These are phyloP conservation scores for Synodontis membranacea DNA, from an alignment of 2,113 vertebrate genomes.

Conservation along the genomic window DNA sequence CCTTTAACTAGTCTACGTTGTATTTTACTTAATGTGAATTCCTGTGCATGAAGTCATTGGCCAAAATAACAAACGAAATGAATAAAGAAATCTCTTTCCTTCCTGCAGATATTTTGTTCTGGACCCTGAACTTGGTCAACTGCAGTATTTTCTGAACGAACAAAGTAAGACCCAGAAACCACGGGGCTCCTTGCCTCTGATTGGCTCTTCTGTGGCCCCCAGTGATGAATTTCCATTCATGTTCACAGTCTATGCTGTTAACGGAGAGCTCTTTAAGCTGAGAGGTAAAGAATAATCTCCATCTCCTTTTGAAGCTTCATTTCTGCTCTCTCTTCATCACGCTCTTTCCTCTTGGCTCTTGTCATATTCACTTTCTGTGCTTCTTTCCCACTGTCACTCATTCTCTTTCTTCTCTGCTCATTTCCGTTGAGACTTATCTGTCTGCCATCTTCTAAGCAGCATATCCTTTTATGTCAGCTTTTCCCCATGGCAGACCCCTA, in stretches of 20 bases:
- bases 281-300: constrained; percentile 73
- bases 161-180: constrained; percentile 83
- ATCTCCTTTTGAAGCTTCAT: constrained; percentile 2
- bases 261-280: constrained; percentile 85
- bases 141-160: constrained; percentile 89
- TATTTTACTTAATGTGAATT: neutral
- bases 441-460: constrained; percentile 18
- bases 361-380: constrained; percentile 31
- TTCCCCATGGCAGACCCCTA: neutral
- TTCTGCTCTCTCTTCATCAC: constrained; percentile 19
- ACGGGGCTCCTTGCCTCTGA: constrained; percentile 81
- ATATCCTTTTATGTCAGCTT: constrained; percentile 13
- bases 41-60: neutral
- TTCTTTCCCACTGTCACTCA: constrained; percentile 4
- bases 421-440: constrained; percentile 30
- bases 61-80: neutral
- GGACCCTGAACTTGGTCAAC: constrained; percentile 82
- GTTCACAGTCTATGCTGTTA: constrained; percentile 83
- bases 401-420: constrained; percentile 32
- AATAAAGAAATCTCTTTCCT: constrained; percentile 1
- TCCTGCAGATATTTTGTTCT: constrained; percentile 78
- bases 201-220: constrained; percentile 82
- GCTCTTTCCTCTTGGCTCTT: neutral
- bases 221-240: constrained; percentile 85
- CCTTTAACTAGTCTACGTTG: neutral